Conservation (phyloP, 2,888 invertebrate species). For the Ophioninae sp. region DNA sequence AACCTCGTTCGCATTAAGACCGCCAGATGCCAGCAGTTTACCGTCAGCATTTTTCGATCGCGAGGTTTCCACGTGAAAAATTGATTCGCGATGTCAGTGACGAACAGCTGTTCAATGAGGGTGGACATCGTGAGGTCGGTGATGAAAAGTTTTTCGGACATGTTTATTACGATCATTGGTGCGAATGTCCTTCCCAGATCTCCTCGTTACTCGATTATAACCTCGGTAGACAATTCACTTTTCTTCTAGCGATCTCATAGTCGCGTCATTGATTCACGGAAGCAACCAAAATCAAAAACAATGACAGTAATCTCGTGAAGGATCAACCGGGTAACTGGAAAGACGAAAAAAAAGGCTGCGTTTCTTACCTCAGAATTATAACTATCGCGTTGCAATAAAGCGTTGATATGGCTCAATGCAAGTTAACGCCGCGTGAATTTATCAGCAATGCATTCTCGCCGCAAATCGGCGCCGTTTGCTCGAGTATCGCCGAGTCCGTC, state of each 20-base stretch:
- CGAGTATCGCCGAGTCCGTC: slow-evolving; percentile 90
- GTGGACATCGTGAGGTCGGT: slow-evolving; percentile 6
- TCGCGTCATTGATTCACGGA: slow-evolving; percentile 9
- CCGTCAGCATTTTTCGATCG: background rate
- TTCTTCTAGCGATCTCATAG: slow-evolving; percentile 30
- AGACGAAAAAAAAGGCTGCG: slow-evolving; percentile 10
- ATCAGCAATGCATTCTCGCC: slow-evolving; percentile 95
- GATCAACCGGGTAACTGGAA: slow-evolving; percentile 40
- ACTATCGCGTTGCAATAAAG: slow-evolving; percentile 7
- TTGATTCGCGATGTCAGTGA: slow-evolving; percentile 24
- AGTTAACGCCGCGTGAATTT: slow-evolving; percentile 90
- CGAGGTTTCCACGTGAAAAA: slow-evolving; percentile 11
- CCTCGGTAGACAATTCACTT: slow-evolving; percentile 16
- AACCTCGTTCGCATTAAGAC: background rate
- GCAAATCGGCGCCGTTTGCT: slow-evolving; percentile 92
- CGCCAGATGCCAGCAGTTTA: slow-evolving; percentile 2
- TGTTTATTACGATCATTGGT: slow-evolving; percentile 59
- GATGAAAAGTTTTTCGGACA: slow-evolving; percentile 42
- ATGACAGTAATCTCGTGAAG: slow-evolving; percentile 5
- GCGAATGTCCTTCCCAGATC: slow-evolving; percentile 39
- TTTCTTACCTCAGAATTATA: slow-evolving; percentile 21
- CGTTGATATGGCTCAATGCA: slow-evolving; percentile 83
- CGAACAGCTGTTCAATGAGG: slow-evolving; percentile 56
- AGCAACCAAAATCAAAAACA: slow-evolving; percentile 7
- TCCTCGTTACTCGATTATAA: slow-evolving; percentile 34